Evolutionary conservation across 2,888 invertebrate species (phyloP), one percentile per base, ranked within the genome.

Genomic region (Blastobasis adustella): DNA sequence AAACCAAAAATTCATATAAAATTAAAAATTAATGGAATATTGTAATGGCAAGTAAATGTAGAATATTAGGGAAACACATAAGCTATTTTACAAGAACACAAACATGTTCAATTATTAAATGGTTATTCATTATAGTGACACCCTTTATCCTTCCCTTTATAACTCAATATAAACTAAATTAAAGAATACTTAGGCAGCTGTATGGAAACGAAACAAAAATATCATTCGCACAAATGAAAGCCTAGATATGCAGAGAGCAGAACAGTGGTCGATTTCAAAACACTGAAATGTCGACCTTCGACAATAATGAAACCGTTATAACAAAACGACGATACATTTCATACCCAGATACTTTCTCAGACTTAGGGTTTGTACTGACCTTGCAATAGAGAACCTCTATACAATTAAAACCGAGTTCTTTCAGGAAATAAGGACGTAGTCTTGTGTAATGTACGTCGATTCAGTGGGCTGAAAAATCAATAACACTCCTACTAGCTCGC

Each of bases 221-320:
- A 44, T 45, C 42, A 36, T 43, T 6, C n/a, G 43, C n/a, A 36
- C n/a, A 50, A 62, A 62, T 58, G 52, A 57, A 68, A 68, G 64
- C 68, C 73, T 60, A 73, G 65, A 66, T 71, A 67, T 53, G 60
- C 68, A 70, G 52, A 45, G 55, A 71, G 63, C 71, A 70, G 64
- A 69, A 70, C 71, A 60, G 60, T 60, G 50, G 54, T 65, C 55
- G 60, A 69, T 75, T 75, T 70, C 72, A 73, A 77, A 76, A 76
- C 65, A 71, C 64, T 67, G 69, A 67, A 71, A 68, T 57, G 45
- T 57, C 64, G 66, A 67, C 72, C 71, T 71, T 69, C 67, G 49
- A 49, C 48, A 47, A 56, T 50, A 55, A 64, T 59, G 56, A 65
- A 63, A 50, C 50, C 42, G 10, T 23, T 45, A 38, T 45, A 50